A percentile compares a stretch with the other conserved stretches of the same genome.
These are phyloP conservation scores for Aspidiotus destructor DNA, from an alignment of 2,888 invertebrate genomes.

Conservation along the genomic window DNA sequence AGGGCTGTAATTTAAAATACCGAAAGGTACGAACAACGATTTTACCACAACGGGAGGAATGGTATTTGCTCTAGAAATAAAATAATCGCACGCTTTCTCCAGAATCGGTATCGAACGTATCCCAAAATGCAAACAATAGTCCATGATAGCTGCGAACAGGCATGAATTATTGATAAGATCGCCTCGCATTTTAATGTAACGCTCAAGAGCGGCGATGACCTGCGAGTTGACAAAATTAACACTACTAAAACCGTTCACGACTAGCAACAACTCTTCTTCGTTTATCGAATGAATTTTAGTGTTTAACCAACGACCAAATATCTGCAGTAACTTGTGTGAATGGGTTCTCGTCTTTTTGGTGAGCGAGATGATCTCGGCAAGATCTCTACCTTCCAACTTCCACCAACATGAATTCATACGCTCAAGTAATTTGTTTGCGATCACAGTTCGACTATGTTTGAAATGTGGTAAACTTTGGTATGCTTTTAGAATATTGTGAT, in stretches of 20 bases:
- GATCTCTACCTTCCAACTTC: conserved; percentile 44
- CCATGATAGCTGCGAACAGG: conserved; percentile 53
- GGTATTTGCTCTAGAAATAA: conserved; percentile 45
- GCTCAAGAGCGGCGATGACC: conserved; percentile 52
- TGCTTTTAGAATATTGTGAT: conserved; percentile 49
- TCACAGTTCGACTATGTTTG: conserved; percentile 51
- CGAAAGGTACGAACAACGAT: conserved; percentile 52
- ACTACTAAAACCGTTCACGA: conserved; percentile 49
- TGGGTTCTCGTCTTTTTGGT: conserved; percentile 35
- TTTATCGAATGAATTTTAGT: conserved; percentile 52
- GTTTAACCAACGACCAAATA: conserved; percentile 50
- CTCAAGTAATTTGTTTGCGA: conserved; percentile 51
- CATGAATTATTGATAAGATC: conserved; percentile 41
- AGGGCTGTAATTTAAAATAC: conserved; percentile 52
- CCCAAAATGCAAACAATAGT: conserved; percentile 53
- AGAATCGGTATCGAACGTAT: conserved; percentile 51
- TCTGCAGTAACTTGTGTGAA: conserved; percentile 40
- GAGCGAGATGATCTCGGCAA: conserved; percentile 38
- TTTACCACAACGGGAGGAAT: conserved; percentile 50
- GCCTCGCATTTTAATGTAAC: conserved; percentile 48
- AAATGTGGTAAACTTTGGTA: conserved; percentile 51
- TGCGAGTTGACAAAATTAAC: conserved; percentile 50
- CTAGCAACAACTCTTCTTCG: conserved; percentile 48
- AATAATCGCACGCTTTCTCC: conserved; percentile 50
- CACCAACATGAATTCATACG: conserved; percentile 51